Evolutionary conservation across 2,797 vertebrate species (phyloP).

Genomic region (Typhlichthys eigenmanni): DNA sequence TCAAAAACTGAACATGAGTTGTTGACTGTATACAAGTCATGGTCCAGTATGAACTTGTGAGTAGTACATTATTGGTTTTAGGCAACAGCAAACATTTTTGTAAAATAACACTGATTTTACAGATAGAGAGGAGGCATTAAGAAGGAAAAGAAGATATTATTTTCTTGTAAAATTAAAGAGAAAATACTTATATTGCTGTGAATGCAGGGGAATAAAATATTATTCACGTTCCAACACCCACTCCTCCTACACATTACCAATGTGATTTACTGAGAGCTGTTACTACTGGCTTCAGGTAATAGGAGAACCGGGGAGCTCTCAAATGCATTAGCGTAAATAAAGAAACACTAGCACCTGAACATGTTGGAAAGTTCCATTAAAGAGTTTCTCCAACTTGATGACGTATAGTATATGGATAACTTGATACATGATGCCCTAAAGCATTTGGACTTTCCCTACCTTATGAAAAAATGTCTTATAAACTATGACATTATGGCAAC

Average conservation of each 20-base stretch:
- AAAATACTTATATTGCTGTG: slow-evolving; percentile 39
- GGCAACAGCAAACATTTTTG: too few species aligned
- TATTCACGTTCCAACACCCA: slow-evolving; percentile 45
- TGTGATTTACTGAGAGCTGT: slow-evolving; percentile 57
- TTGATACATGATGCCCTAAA: slow-evolving; percentile 27
- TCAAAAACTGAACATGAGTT: too few species aligned
- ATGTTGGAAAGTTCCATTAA: slow-evolving; percentile 39
- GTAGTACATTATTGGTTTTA: too few species aligned
- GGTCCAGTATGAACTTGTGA: slow-evolving; percentile 25
- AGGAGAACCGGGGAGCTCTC: slow-evolving; percentile 43
- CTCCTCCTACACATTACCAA: slow-evolving; percentile 45
- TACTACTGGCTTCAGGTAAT: slow-evolving; percentile 49
- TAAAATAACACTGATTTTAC: too few species aligned
- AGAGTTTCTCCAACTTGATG: slow-evolving; percentile 27
- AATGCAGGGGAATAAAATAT: slow-evolving; percentile 44
- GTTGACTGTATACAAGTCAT: too few species aligned
- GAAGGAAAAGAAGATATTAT: slow-evolving; percentile 47
- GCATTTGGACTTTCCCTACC: slow-evolving; percentile 26
- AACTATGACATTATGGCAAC: slow-evolving; percentile 5
- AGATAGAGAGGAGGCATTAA: slow-evolving; percentile 7
- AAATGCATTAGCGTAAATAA: slow-evolving; percentile 54
- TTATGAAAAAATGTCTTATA: slow-evolving; percentile 27
- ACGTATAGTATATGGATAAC: slow-evolving; percentile 40
- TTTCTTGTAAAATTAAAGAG: slow-evolving; percentile 42
- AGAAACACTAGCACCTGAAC: slow-evolving; percentile 44